These are phyloP conservation scores for Engraulis encrasicolus DNA, from an alignment of 2,113 vertebrate genomes.

Conservation along the genomic window DNA sequence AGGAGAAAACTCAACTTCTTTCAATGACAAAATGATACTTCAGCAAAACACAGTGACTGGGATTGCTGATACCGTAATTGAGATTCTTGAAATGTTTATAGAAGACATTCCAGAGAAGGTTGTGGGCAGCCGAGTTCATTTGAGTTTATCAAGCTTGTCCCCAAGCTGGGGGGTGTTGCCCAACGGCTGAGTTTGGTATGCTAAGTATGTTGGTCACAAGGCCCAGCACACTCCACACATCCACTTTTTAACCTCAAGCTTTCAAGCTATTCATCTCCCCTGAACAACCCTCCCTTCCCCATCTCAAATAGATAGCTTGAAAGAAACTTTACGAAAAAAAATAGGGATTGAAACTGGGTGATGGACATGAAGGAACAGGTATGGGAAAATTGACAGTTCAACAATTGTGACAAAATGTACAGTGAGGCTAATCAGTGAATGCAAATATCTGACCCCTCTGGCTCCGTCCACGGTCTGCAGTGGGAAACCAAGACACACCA, in stretches of 20 bases:
- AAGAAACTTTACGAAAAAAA: too few species aligned
- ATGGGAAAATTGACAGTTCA: too few species aligned
- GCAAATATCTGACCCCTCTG: slow-evolving; percentile 93
- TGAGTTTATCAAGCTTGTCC: background rate
- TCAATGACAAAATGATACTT: background rate
- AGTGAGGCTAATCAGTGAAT: too few species aligned
- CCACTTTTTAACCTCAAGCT: too few species aligned
- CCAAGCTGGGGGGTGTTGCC: background rate
- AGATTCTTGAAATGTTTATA: background rate
- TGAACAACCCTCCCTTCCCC: too few species aligned
- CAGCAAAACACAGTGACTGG: too few species aligned
- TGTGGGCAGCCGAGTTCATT: background rate
- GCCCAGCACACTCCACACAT: background rate
- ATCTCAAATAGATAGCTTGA: too few species aligned
- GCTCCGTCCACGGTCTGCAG: slow-evolving; percentile 90
- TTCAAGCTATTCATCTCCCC: too few species aligned
- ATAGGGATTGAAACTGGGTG: too few species aligned
- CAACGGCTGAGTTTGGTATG: background rate
- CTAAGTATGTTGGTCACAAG: background rate
- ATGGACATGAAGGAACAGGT: too few species aligned
- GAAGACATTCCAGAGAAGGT: background rate
- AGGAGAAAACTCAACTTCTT: background rate
- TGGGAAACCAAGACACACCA: slow-evolving; percentile 94
- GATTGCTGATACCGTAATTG: background rate
- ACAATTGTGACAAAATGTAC: too few species aligned